Conservation (phyloP, 2,113 vertebrate genomes). For the Rhinichthys klamathensis region DNA sequence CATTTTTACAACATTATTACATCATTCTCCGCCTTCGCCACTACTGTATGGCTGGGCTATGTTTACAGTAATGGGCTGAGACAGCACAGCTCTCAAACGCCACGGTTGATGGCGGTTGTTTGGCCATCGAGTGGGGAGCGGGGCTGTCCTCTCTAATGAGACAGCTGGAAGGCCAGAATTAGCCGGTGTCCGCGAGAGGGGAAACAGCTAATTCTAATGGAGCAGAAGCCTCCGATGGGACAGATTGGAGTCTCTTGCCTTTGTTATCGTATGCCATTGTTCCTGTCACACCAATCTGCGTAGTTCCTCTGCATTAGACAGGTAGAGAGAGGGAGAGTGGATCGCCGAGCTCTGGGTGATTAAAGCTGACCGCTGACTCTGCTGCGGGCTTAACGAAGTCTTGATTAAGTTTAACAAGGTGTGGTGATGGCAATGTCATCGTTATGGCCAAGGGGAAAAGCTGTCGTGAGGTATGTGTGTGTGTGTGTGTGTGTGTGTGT, state of each 20-base stretch:
- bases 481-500: too few relatives aligned
- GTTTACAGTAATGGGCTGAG: constrained; percentile 42
- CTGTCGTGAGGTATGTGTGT: not conserved
- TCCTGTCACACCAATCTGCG: constrained; percentile 20
- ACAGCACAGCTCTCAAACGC: constrained; percentile 23
- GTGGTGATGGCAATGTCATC: constrained; percentile 27
- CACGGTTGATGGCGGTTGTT: not conserved
- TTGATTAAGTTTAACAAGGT: constrained; percentile 50
- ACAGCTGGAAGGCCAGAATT: constrained; percentile 41
- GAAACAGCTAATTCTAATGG: constrained; percentile 39
- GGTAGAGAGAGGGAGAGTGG: not conserved
- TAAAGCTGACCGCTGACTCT: constrained; percentile 36
- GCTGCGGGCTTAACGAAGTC: constrained; percentile 44
- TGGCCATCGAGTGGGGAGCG: not conserved
- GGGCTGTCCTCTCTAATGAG: constrained; percentile 44
- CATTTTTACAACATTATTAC: constrained; percentile 29
- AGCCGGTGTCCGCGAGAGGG: not conserved
- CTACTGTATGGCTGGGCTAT: not conserved
- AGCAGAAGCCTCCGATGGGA: constrained; percentile 12
- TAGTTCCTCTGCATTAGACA: constrained; percentile 37
- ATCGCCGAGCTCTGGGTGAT: constrained; percentile 17
- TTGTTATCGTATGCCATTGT: constrained; percentile 44
- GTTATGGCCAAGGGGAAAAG: constrained; percentile 32
- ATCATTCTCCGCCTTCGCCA: constrained; percentile 14
- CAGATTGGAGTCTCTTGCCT: constrained; percentile 46